These are phyloP conservation scores for Augochlora pura DNA, from an alignment of 1,140 invertebrate genomes.

Conservation along the genomic window DNA sequence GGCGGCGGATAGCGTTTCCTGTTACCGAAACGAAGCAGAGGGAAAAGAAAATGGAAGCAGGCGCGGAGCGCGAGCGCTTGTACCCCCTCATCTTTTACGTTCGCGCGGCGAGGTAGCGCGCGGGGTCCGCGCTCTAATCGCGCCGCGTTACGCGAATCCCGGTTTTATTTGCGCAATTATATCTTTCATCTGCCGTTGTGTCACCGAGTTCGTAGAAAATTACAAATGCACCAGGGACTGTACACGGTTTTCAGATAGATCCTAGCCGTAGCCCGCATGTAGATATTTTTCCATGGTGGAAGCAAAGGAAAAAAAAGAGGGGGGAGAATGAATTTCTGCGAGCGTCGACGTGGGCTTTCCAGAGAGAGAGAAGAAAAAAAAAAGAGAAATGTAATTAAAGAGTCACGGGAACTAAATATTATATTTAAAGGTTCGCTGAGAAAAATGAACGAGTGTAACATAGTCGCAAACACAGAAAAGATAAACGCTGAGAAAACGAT, in stretches of 20 bases:
- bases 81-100: no score
- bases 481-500: not conserved
- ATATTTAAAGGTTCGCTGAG: not conserved
- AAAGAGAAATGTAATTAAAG: not conserved
- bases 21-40: no score
- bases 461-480: not conserved
- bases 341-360: conserved; percentile 12
- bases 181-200: conserved; percentile 10
- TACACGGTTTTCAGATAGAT: conserved; percentile 12
- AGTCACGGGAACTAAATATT: not conserved
- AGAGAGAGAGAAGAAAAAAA: no score
- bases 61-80: no score
- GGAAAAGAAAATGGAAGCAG: not conserved
- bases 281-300: conserved; percentile 24
- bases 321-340: conserved; percentile 10
- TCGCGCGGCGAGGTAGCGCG: no score
- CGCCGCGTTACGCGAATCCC: conserved; percentile 13
- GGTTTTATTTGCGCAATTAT: conserved; percentile 36
- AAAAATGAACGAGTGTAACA: conserved; percentile 12
- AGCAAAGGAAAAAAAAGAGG: no score
- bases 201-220: not conserved
- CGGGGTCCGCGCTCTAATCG: not conserved
- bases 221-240: conserved; percentile 2
- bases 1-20: no score
- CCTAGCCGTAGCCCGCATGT: conserved; percentile 15